Percentiles rank a stretch among this genome's conserved stretches.
Conservation (phyloP, 1,140 invertebrate species). For the Diachasma alloeum region DNA sequence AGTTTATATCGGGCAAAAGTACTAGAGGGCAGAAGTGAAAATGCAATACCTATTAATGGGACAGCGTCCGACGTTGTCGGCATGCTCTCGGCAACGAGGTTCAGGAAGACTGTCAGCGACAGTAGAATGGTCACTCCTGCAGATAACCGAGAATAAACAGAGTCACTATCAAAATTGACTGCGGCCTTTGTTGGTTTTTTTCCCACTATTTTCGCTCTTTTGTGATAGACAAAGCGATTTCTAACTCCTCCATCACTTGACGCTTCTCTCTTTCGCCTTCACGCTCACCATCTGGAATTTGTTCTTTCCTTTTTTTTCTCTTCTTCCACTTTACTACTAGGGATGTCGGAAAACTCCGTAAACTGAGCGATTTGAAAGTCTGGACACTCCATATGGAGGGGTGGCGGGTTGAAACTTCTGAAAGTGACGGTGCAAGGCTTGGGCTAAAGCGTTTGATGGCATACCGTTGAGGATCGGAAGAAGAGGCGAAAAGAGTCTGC, state of each 20-base stretch:
- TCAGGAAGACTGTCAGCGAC: conserved; percentile 88
- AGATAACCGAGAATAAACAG: conserved; percentile 50
- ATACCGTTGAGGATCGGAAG: background rate
- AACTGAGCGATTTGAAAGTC: background rate
- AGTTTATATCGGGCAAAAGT: background rate
- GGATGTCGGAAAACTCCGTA: background rate
- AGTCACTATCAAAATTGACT: conserved; percentile 18
- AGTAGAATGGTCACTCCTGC: conserved; percentile 88
- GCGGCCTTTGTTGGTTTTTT: background rate
- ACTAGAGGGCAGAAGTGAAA: conserved; percentile 15
- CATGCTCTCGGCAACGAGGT: conserved; percentile 85
- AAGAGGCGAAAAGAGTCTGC: background rate
- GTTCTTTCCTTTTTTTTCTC: background rate
- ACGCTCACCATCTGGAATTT: no score
- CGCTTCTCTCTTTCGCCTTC: background rate
- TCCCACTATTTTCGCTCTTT: background rate
- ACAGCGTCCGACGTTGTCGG: conserved; percentile 86
- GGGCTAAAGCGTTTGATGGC: background rate
- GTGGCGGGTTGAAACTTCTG: conserved; percentile 1
- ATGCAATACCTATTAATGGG: conserved; percentile 78
- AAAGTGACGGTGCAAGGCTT: background rate
- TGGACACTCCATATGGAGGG: background rate
- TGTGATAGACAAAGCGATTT: background rate
- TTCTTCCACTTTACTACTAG: background rate
- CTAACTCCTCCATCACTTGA: background rate